These are phyloP conservation scores for Subacronicta megacephala DNA, from an alignment of 2,888 invertebrate species.

Conservation along the genomic window DNA sequence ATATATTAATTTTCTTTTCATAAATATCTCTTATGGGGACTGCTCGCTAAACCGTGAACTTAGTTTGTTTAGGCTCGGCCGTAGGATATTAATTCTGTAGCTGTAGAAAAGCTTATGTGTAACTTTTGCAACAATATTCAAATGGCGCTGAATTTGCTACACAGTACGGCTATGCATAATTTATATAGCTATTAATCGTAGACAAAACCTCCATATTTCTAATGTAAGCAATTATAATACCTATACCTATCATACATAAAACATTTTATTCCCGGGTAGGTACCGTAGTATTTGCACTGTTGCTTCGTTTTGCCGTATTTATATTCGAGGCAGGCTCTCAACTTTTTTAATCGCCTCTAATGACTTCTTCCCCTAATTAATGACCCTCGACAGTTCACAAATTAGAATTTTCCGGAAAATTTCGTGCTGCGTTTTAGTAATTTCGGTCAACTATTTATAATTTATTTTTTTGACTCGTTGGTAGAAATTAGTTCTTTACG, in stretches of 20 bases:
- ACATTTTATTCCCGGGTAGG: constrained; percentile 25
- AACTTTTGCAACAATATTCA: constrained; percentile 62
- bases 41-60: constrained; percentile 49
- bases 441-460: constrained; percentile 31
- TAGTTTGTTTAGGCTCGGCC: constrained; percentile 54
- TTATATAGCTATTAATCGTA: constrained; percentile 55
- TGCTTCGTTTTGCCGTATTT: constrained; percentile 68
- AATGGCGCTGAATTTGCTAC: constrained; percentile 49
- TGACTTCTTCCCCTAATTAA: constrained; percentile 83
- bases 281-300: constrained; percentile 52
- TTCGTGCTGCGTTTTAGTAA: constrained; percentile 61
- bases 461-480: constrained; percentile 5
- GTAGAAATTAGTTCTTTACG: too few relatives aligned
- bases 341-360: constrained; percentile 83
- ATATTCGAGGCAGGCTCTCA: constrained; percentile 73
- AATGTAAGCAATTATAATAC: constrained; percentile 17
- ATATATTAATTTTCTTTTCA: constrained; percentile 46
- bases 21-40: constrained; percentile 37
- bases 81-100: constrained; percentile 34
- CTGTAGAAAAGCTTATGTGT: constrained; percentile 49
- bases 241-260: too few relatives aligned
- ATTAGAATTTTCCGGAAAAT: constrained; percentile 72
- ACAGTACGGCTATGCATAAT: constrained; percentile 54
- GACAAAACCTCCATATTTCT: constrained; percentile 39
- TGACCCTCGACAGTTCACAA: constrained; percentile 76